These are phyloP conservation scores for Hecatera dysodea DNA, from an alignment of 2,888 invertebrate species.

Conservation along the genomic window DNA sequence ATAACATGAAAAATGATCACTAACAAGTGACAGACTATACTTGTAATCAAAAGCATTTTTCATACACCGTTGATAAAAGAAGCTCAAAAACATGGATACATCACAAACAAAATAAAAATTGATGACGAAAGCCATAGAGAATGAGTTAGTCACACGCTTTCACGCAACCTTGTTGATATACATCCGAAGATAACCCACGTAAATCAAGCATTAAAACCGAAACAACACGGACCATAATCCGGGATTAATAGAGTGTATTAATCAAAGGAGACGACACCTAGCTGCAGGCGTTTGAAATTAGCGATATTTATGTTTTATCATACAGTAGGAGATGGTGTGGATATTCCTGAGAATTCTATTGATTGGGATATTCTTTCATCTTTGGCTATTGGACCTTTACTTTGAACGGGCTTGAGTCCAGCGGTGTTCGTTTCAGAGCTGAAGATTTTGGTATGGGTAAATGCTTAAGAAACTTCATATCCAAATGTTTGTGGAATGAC, in stretches of 20 bases:
- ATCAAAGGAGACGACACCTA: constrained; percentile 76
- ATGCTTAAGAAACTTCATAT: too few relatives aligned
- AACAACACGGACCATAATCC: constrained; percentile 75
- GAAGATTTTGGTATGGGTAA: too few relatives aligned
- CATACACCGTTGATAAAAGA: too few relatives aligned
- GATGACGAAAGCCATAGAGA: constrained; percentile 30
- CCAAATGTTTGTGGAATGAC: too few relatives aligned
- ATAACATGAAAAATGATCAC: neutral
- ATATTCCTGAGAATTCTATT: neutral
- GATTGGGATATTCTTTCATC: constrained; percentile 1
- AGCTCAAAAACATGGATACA: neutral
- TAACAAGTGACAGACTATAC: neutral
- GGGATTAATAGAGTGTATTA: constrained; percentile 80
- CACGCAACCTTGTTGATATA: constrained; percentile 48
- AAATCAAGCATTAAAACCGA: constrained; percentile 70
- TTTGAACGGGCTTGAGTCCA: neutral
- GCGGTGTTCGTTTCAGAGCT: neutral
- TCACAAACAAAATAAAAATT: constrained; percentile 18
- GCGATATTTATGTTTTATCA: constrained; percentile 58
- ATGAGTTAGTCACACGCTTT: constrained; percentile 51
- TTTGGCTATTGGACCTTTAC: neutral
- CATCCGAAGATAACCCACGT: constrained; percentile 57
- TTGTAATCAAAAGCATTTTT: too few relatives aligned
- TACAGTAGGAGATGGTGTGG: constrained; percentile 17
- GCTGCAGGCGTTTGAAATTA: constrained; percentile 73